These are phyloP conservation scores for Lasioglossum calceatum DNA, from an alignment of 2,888 invertebrate species.

Conservation along the genomic window DNA sequence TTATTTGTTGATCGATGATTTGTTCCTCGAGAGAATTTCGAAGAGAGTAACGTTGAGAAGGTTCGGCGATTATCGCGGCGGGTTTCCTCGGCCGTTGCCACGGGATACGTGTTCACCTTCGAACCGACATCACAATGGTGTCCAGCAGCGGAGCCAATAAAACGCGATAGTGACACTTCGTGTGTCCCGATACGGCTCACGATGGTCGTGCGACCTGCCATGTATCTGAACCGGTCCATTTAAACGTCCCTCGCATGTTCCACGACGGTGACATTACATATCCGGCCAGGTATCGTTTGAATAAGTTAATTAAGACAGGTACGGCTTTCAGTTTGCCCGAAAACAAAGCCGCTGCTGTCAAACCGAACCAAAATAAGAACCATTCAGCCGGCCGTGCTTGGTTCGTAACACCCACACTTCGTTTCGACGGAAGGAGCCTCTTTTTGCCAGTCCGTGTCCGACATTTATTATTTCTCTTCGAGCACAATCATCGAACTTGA, in stretches of 20 bases:
- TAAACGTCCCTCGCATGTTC: conserved; percentile 69
- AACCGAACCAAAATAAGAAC: conserved; percentile 82
- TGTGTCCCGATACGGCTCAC: conserved; percentile 39
- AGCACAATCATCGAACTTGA: conserved; percentile 56
- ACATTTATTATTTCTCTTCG: conserved; percentile 61
- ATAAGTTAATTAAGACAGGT: conserved; percentile 84
- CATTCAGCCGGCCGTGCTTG: conserved; percentile 73
- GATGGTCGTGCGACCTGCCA: conserved; percentile 69
- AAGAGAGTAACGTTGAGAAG: not conserved
- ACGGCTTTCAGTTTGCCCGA: conserved; percentile 76
- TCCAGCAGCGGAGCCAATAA: conserved; percentile 56
- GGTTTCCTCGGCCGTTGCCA: not conserved
- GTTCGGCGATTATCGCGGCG: not conserved
- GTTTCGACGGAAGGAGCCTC: conserved; percentile 35
- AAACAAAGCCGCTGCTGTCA: conserved; percentile 81
- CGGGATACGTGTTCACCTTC: not conserved
- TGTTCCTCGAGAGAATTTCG: not conserved
- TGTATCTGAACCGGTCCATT: conserved; percentile 74
- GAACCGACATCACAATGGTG: conserved; percentile 12
- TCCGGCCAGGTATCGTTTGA: conserved; percentile 80
- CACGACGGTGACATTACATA: conserved; percentile 78
- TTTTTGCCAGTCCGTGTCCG: conserved; percentile 51
- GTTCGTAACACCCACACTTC: conserved; percentile 61
- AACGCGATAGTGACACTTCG: conserved; percentile 40
- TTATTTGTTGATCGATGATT: not conserved